Base-by-base conservation (phyloP, 2,113 vertebrate species). In the Gyps fulvus region DNA sequence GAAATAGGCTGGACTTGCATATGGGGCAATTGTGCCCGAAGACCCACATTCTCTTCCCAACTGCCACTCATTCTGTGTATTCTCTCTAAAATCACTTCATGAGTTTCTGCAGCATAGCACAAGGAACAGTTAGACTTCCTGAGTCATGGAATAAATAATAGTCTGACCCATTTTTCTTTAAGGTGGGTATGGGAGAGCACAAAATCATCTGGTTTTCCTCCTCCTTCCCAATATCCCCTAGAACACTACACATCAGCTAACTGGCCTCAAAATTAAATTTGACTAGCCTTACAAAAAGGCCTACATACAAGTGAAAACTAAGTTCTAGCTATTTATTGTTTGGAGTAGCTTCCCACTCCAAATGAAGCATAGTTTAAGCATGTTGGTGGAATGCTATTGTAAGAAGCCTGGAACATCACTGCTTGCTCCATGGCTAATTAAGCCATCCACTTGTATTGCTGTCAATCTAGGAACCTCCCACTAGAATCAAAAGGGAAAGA, bases 401-500 rank as follows among this genome's bases (percentile, higher is more conserved):
- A 62, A 78, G 59, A 74, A 69, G 13, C 38, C 69, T 32, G 2
- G 23, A 79, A 69, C 0, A 0, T 19, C 50, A 18, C 52, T 61
- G 52, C n/a, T 70, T 76, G 43, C 43, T 65, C 84, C 50, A 8
- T 42, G n/a, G 67, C 58, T 86, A 93, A 96, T 93, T 81, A 94
- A 94, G 55, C 18, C 57, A 91, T 91, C 43, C 70, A 38, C 82
- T 77, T 67, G 38, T 36, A 67, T 2, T 59, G 65, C 90, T 97
- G 45, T 55, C 87, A 88, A 9, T 32, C 38, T 34, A 43, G 52
- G 49, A 70, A 36, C 65, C 15, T 52, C 32, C 62, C 27, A 59
- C 47, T 58, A 62, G 58, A 87, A 95, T 90, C 83, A 92, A 89
- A 94, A 80, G 58, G 47, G 57, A 95, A 66, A 91, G 63, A 70